Conservation (phyloP, 2,888 invertebrate species). For the Megastigmus dorsalis region DNA sequence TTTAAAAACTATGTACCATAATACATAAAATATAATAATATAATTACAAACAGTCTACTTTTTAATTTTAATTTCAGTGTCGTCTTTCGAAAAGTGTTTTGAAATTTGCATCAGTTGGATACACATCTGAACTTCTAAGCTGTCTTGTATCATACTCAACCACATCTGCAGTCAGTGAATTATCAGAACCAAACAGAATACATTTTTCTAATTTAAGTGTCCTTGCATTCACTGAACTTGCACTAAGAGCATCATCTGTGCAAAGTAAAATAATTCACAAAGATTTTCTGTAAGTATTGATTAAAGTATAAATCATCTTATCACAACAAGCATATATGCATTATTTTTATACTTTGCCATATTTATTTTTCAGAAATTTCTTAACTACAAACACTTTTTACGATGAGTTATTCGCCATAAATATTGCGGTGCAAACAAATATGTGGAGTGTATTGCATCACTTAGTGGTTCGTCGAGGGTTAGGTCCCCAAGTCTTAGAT, state of each 20-base stretch:
- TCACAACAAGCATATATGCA: too few relatives aligned
- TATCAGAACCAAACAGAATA: constrained; percentile 79
- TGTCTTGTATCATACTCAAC: constrained; percentile 78
- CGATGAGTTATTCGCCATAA: constrained; percentile 80
- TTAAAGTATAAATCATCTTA: too few relatives aligned
- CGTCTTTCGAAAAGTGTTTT: constrained; percentile 78
- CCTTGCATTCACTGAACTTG: constrained; percentile 80
- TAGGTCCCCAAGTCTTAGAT: constrained; percentile 77
- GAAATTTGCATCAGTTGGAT: constrained; percentile 79
- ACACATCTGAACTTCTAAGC: constrained; percentile 78
- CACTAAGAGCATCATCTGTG: constrained; percentile 70
- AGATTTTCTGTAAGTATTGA: constrained; percentile 76
- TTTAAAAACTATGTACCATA: constrained; percentile 13
- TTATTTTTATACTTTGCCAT: neutral
- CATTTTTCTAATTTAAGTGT: constrained; percentile 81
- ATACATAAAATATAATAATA: neutral
- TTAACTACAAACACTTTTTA: constrained; percentile 79
- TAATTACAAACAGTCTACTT: neutral
- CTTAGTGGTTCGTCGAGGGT: constrained; percentile 76
- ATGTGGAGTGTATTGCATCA: constrained; percentile 79
- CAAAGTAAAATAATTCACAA: constrained; percentile 71
- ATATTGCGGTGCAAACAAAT: constrained; percentile 79
- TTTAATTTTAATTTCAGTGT: constrained; percentile 72
- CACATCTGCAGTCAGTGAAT: constrained; percentile 76
- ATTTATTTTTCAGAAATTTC: constrained; percentile 75